phyloP scores from a whole-genome alignment of 2,888 invertebrate species.

The Sphaerophoria taeniata region DNA sequence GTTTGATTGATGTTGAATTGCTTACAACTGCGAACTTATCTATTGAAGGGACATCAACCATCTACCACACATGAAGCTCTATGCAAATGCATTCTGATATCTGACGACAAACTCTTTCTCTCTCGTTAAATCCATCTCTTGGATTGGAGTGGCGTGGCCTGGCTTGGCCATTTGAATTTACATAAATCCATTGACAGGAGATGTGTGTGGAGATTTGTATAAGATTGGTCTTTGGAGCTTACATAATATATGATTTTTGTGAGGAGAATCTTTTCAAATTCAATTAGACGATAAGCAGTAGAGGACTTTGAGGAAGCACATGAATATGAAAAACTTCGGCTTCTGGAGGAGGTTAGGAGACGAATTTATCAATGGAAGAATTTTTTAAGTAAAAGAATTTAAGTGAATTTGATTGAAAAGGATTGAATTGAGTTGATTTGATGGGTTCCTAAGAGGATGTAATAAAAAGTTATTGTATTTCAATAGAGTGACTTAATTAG shows the following conservation, averaged over 20 bases:
- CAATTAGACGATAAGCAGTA: conserved; percentile 35
- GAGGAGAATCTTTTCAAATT: conserved; percentile 50
- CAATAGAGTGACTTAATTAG: too few relatives aligned
- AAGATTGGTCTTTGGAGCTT: too few relatives aligned
- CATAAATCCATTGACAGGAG: conserved; percentile 48
- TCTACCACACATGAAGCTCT: not conserved
- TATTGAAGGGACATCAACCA: conserved; percentile 24
- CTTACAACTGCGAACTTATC: not conserved
- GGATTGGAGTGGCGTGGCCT: too few relatives aligned
- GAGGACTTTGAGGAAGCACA: conserved; percentile 19
- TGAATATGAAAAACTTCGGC: not conserved
- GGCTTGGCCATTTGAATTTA: conserved; percentile 38
- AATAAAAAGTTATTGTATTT: too few relatives aligned
- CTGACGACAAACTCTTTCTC: conserved; percentile 22
- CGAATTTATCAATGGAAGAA: too few relatives aligned
- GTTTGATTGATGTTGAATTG: conserved; percentile 46
- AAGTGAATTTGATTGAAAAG: too few relatives aligned
- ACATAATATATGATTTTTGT: too few relatives aligned
- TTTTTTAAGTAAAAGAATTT: too few relatives aligned
- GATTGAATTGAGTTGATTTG: too few relatives aligned
- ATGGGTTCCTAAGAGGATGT: too few relatives aligned
- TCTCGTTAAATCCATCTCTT: too few relatives aligned
- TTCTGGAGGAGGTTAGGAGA: not conserved
- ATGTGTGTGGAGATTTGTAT: too few relatives aligned
- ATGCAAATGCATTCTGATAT: conserved; percentile 3